Conservation (phyloP, 2,113 vertebrate species). For the Xenopus laevis region DNA sequence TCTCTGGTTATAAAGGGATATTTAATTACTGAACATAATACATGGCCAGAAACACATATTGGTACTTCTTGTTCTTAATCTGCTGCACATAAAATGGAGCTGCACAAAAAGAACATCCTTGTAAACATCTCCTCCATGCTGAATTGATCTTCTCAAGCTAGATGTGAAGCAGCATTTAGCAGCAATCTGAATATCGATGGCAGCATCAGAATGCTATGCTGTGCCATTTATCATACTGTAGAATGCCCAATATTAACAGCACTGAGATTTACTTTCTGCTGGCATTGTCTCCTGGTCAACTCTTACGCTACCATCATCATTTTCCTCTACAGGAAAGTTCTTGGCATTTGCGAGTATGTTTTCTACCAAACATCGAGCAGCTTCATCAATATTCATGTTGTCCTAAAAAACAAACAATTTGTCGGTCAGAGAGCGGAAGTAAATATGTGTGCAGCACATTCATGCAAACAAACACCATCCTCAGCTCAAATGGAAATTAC, state of each 20-base stretch:
- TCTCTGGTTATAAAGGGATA: too few species aligned
- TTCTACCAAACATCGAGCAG: slow-evolving; percentile 91
- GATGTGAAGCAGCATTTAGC: slow-evolving; percentile 43
- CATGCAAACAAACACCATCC: too few species aligned
- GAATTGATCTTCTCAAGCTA: slow-evolving; percentile 43
- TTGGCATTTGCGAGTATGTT: slow-evolving; percentile 86
- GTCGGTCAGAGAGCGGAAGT: too few species aligned
- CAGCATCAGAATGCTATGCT: slow-evolving; percentile 37
- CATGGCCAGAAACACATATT: too few species aligned
- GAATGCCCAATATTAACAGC: slow-evolving; percentile 71
- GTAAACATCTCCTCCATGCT: slow-evolving; percentile 45
- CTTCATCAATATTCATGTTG: slow-evolving; percentile 94
- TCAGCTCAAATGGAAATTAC: too few species aligned
- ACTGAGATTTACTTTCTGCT: slow-evolving; percentile 85
- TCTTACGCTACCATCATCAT: slow-evolving; percentile 78
- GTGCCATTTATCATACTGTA: not conserved
- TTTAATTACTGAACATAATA: too few species aligned
- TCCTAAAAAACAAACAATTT: slow-evolving; percentile 68
- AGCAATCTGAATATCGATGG: slow-evolving; percentile 33
- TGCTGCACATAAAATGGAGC: too few species aligned
- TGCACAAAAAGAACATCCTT: slow-evolving; percentile 25
- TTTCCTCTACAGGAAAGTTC: slow-evolving; percentile 82
- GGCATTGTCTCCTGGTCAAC: slow-evolving; percentile 73
- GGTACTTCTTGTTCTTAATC: too few species aligned
- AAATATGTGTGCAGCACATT: too few species aligned